Conservation (phyloP, 2,113 vertebrate genomes). For the Neomonachus schauinslandi region DNA sequence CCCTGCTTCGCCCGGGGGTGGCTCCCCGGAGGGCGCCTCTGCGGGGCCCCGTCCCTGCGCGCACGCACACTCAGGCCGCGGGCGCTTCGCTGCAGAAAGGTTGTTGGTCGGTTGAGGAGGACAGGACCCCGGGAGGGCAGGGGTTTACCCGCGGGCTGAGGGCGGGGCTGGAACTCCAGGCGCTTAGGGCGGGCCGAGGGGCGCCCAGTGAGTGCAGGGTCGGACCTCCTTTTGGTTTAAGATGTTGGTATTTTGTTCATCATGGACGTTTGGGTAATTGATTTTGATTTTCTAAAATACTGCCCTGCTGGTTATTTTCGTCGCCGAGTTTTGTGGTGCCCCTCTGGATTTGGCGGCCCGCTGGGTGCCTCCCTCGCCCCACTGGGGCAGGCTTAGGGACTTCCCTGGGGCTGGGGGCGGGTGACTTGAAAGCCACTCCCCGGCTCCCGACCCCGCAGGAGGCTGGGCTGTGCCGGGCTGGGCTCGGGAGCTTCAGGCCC, state of each 20-base stretch:
- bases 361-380: background rate
- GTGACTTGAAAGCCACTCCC: too few relatives aligned
- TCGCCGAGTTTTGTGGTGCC: background rate
- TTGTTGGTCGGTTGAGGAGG: background rate
- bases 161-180: too few relatives aligned
- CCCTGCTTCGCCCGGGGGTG: too few relatives aligned
- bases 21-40: too few relatives aligned
- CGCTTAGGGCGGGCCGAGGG: background rate
- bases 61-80: background rate
- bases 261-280: background rate
- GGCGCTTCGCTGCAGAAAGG: background rate
- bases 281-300: background rate
- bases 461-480: too few relatives aligned
- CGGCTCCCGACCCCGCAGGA: rapidly evolving
- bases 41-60: background rate
- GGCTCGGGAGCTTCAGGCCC: too few relatives aligned
- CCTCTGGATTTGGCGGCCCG: background rate
- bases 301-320: background rate
- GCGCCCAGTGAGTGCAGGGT: background rate
- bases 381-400: background rate
- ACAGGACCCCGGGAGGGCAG: too few relatives aligned
- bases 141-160: background rate
- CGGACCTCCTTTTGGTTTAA: background rate
- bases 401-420: background rate
- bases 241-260: background rate